Conservation (phyloP, 2,888 invertebrate species). For the Tetrapedia diversipes region DNA sequence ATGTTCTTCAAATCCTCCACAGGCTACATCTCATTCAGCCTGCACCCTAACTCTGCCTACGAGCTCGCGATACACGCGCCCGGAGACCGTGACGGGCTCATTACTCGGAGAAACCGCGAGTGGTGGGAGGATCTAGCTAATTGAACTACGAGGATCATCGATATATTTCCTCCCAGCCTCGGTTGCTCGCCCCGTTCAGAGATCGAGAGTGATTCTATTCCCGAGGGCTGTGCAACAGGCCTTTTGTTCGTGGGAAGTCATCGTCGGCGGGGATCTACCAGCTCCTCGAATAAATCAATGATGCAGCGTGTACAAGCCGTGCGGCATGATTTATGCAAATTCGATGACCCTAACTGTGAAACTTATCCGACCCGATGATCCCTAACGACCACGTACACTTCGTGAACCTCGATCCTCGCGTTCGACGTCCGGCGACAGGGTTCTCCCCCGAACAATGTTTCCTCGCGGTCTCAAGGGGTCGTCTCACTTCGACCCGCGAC, state of each 20-base stretch:
- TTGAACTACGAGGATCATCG: neutral
- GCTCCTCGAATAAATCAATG: too few species aligned
- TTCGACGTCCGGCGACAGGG: neutral
- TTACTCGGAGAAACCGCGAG: conserved; percentile 3
- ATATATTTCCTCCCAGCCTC: conserved; percentile 13
- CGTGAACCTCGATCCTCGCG: neutral
- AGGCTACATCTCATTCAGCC: too few species aligned
- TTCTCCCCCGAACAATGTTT: neutral
- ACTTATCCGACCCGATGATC: neutral
- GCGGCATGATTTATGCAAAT: neutral
- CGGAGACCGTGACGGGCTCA: conserved; percentile 9
- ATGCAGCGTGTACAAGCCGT: too few species aligned
- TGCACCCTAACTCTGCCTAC: too few species aligned
- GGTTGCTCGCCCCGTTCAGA: neutral
- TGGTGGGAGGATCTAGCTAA: neutral
- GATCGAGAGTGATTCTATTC: neutral
- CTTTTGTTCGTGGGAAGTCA: neutral
- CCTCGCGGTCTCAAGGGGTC: neutral
- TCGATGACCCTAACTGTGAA: neutral
- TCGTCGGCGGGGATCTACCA: neutral
- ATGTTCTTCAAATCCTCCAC: too few species aligned
- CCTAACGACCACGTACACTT: neutral
- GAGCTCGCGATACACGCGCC: conserved; percentile 1
- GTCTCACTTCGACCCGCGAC: neutral
- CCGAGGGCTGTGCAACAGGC: neutral